Evolutionary conservation across 2,113 vertebrate genomes (phyloP), one percentile per base, ranked within the genome.

Genomic region (Anarrhichthys ocellatus): DNA sequence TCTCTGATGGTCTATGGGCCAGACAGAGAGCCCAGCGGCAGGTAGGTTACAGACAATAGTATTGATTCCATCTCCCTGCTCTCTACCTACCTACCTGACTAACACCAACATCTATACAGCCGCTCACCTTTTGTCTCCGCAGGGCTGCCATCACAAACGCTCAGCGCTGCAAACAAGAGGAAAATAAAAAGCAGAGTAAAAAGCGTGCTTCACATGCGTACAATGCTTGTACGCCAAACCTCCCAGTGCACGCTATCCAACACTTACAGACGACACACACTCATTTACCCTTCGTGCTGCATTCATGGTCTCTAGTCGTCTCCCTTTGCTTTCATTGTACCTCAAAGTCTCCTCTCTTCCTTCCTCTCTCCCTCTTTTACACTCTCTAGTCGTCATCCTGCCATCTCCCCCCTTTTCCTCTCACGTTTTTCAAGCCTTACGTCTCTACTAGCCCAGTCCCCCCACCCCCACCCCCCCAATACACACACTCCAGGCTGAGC

Each of bases 21-120:
- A 94, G 94, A 93, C 91, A 94, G 92, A 86, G 90, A 91, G 91
- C 89, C 89, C 91, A 88, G 87, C 78, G 78, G 92, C 93, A 93
- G 93, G 91, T 94, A 92, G 87, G 89, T 89, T 92, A 91, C 88
- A 94, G 92, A 94, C 90, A 92, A 90, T 91, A 90, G 87, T 93
- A 92, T 92, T 90, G 93, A 94, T 94, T 92, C 89, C 81, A 87
- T 92, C 91, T 78, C 91, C 88, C 88, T 90, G 64, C 88, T 87
- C 88, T 83, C 86, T 86, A 88, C 87, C 89, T 88, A 88, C 88
- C 90, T 91, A 72, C 86, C 90, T 86, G 64, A 77, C 73, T 38
- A 84, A 75, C 88, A 79, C 65, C 83, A 76, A 79, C 88, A 86
- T 78, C 85, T 69, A 67, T 38, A 68, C 84, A 17, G 82, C 80